phyloP scores from a whole-genome alignment of 2,113 vertebrate genomes.

The Tympanuchus pallidicinctus region DNA sequence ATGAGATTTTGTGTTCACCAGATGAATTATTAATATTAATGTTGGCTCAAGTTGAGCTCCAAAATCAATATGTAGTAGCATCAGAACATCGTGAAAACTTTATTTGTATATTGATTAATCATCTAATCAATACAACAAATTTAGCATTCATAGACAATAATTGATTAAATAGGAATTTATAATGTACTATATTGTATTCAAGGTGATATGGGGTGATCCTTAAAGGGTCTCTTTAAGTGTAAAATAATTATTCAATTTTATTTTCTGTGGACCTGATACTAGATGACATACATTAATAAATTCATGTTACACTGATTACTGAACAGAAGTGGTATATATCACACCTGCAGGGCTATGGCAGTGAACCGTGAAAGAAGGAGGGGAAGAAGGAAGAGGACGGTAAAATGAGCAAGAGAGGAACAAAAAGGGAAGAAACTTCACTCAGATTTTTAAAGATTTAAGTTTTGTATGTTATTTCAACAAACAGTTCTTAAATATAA shows the following conservation, averaged over 20 bases:
- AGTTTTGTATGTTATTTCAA: too few species aligned
- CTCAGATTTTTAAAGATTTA: too few species aligned
- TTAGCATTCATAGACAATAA: not conserved
- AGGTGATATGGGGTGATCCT: not conserved
- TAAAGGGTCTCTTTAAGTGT: not conserved
- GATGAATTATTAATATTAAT: not conserved
- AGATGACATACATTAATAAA: not conserved
- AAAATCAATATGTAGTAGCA: not conserved
- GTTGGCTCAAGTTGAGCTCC: not conserved
- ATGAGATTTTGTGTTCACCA: not conserved
- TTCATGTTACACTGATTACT: too few species aligned
- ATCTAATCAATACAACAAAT: not conserved
- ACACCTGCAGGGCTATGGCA: too few species aligned
- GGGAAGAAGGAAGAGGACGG: too few species aligned
- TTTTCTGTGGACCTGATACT: not conserved
- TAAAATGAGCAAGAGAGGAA: too few species aligned
- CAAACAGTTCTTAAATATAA: too few species aligned
- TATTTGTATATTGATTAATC: not conserved
- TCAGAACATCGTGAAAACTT: not conserved
- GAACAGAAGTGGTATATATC: too few species aligned
- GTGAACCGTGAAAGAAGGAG: too few species aligned
- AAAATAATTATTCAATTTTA: not conserved
- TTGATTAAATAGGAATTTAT: not conserved
- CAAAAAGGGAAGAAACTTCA: too few species aligned
- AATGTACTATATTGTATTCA: not conserved